Conservation (phyloP, 2,888 invertebrate species). For the Platycnemis pennipes region DNA sequence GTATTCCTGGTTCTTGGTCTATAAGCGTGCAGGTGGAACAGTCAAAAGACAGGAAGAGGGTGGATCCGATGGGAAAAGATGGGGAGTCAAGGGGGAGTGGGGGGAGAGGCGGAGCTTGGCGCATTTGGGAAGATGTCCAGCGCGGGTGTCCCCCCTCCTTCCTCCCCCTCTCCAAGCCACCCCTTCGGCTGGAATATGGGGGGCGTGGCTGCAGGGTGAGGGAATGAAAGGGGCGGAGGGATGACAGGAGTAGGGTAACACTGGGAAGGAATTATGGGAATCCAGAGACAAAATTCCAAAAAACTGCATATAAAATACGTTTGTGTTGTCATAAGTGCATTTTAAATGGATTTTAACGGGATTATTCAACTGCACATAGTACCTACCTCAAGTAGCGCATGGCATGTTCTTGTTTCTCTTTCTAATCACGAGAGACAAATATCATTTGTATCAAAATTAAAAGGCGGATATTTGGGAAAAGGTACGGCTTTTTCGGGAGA, state of each 20-base stretch:
- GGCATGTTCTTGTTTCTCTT: too few relatives aligned
- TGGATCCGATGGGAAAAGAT: slow-evolving; percentile 47
- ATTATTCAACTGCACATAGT: too few relatives aligned
- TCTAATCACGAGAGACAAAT: too few relatives aligned
- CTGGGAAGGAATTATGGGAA: background rate
- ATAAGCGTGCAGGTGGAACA: slow-evolving; percentile 67
- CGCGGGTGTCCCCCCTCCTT: background rate
- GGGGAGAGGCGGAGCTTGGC: background rate
- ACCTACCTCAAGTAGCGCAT: too few relatives aligned
- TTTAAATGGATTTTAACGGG: too few relatives aligned
- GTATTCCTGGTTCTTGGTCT: slow-evolving; percentile 10
- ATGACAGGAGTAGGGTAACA: background rate
- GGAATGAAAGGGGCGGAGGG: too few relatives aligned
- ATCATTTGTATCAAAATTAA: too few relatives aligned
- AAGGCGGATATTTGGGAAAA: too few relatives aligned
- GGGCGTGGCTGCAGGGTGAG: background rate
- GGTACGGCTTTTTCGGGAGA: too few relatives aligned
- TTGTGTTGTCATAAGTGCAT: too few relatives aligned
- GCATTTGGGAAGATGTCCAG: background rate
- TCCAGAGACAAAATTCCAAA: too few relatives aligned
- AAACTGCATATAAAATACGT: too few relatives aligned
- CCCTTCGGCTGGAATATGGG: slow-evolving; percentile 26
- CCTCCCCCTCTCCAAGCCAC: background rate
- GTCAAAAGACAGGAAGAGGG: slow-evolving; percentile 66
- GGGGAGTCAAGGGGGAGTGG: background rate